Percentiles rank a stretch among this genome's conserved stretches.
These are phyloP conservation scores for Dexiosoma caninum DNA, from an alignment of 2,888 invertebrate species.

Conservation along the genomic window DNA sequence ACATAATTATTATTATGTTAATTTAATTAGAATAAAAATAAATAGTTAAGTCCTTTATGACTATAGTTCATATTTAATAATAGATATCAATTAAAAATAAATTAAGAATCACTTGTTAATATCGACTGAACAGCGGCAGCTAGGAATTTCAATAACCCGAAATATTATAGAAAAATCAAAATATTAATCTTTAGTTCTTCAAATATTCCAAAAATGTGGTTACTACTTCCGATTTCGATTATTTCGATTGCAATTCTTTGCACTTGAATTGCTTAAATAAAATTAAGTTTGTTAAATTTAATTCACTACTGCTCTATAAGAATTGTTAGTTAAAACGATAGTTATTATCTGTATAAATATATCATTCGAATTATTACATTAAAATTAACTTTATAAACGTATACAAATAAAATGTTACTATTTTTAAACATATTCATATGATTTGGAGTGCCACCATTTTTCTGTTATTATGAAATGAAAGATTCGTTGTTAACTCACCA, in stretches of 20 bases:
- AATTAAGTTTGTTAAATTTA: background rate
- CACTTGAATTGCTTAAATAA: background rate
- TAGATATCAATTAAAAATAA: background rate
- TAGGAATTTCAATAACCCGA: background rate
- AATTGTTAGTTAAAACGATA: background rate
- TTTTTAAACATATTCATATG: no score
- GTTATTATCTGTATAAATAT: background rate
- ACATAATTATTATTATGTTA: background rate
- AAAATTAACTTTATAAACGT: background rate
- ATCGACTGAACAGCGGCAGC: conserved; percentile 31
- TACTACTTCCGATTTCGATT: background rate
- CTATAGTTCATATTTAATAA: no score
- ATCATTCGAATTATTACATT: background rate
- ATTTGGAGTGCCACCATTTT: no score
- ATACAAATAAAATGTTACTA: background rate
- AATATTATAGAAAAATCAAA: background rate
- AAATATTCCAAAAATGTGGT: no score
- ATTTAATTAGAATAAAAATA: background rate
- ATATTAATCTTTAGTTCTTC: background rate
- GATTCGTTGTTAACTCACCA: background rate
- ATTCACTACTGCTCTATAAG: background rate
- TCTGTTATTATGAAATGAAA: no score
- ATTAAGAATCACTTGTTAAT: background rate
- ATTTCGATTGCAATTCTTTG: background rate
- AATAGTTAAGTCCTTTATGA: no score